Evolutionary conservation across 2,113 vertebrate genomes (phyloP), one percentile per base, ranked within the genome.

Genomic region (Dryoscopus gambensis): DNA sequence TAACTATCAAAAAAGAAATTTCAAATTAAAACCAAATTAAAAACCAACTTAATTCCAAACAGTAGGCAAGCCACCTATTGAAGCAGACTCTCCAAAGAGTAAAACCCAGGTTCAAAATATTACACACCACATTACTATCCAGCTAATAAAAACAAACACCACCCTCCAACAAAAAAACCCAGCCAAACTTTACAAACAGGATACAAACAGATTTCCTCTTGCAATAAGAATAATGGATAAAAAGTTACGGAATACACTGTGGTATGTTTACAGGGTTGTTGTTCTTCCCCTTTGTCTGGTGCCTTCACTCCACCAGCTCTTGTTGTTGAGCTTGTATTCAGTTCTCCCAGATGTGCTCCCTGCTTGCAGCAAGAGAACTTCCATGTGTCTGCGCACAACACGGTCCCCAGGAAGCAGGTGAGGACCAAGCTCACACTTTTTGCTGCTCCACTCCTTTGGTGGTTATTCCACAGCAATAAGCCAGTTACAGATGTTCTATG

Each of bases 171-270:
- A 52, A 74, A 50, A 70, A 75, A 49, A 15, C 4, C 20, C 59
- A 86, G 76, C 75, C 79, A 75, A 84, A 95, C 67, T 80, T 92
- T 95, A 96, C 90, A 91, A 95, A 87, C 57, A 42, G 69, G 77
- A 83, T 96, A 95, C 88, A 97, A 97, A 97, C 50, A 78, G 57
- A 91, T 95, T 62, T 93, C 90, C 89, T 93, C 87, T 79, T 62
- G 86, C 78, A 88, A 47, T 76, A 95, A 89, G 88, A 78, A 79
- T 75, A 85, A 13, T 10, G 11, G 89, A 83, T 95, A 91, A 76
- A 81, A 96, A 95, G 82, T 78, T 55, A 87, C 3, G 5, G 63
- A 83, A 94, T 88, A 95, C 12, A 2, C 1, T 86, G 81, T 5
- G 19, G 70, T 75, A 75, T 31, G 60, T 73, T 83, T 77, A 80